These are phyloP conservation scores for Cygnus olor DNA, from an alignment of 2,797 vertebrate species.

Conservation along the genomic window DNA sequence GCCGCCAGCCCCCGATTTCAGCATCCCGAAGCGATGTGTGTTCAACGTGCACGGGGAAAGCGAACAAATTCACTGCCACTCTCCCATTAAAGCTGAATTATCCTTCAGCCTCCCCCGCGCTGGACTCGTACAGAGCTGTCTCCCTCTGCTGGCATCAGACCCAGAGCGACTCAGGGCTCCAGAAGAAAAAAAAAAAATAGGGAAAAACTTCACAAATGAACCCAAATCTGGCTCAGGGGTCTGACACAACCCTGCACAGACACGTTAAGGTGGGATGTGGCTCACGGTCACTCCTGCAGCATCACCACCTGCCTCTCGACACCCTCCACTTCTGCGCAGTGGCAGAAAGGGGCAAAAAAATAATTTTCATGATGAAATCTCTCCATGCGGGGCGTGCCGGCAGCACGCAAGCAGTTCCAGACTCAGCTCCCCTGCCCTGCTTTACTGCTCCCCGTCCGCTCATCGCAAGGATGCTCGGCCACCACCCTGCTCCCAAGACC, in stretches of 20 bases:
- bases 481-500: not conserved
- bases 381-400: not conserved
- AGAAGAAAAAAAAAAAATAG: rapidly evolving
- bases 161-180: not conserved
- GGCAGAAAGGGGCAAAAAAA: not conserved
- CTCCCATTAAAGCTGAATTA: not conserved
- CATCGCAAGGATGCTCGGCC: not conserved
- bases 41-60: rapidly evolving
- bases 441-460: not conserved
- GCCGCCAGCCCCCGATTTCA: not conserved
- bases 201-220: not conserved
- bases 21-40: rapidly evolving
- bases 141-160: slow-evolving; percentile 22
- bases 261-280: rapidly evolving
- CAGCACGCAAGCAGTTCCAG: not conserved
- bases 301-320: not conserved
- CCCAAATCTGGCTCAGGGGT: rapidly evolving
- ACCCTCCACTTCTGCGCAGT: rapidly evolving
- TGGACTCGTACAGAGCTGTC: not conserved
- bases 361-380: not conserved
- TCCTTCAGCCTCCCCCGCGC: not conserved
- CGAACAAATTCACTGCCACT: not conserved
- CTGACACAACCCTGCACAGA: rapidly evolving
- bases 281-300: rapidly evolving
- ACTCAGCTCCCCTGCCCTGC: not conserved